A percentile compares a stretch with the other conserved stretches of the same genome.
Evolutionary conservation across 2,797 vertebrate species (phyloP).

Genomic region (Sylvilagus floridanus): DNA sequence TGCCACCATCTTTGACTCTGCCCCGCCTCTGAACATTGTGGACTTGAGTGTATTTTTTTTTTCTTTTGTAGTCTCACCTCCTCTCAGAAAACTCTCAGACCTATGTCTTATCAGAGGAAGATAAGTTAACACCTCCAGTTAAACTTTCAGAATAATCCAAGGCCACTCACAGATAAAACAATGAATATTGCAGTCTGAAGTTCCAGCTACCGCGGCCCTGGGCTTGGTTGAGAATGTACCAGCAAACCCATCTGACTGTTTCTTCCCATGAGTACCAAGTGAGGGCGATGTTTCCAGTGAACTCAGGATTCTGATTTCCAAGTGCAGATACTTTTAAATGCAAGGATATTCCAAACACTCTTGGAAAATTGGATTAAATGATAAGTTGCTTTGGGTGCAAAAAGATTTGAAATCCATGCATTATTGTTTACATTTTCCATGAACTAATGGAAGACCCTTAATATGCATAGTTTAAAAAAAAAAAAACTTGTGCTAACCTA

Average conservation of each 20-base stretch:
- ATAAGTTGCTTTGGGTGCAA: too few species aligned
- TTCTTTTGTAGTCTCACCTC: neutral
- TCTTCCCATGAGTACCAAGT: neutral
- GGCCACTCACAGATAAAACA: neutral
- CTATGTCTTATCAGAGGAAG: neutral
- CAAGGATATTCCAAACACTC: too few species aligned
- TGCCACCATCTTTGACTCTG: neutral
- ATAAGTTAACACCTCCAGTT: neutral
- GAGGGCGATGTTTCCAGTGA: neutral
- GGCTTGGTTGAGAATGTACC: neutral
- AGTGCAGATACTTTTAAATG: neutral
- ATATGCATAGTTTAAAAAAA: too few species aligned
- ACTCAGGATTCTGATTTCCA: neutral
- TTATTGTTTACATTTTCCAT: too few species aligned
- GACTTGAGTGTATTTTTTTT: too few species aligned
- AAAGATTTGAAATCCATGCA: too few species aligned
- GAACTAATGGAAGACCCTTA: too few species aligned
- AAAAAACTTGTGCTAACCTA: too few species aligned
- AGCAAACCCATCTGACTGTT: neutral
- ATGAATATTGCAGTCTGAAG: neutral
- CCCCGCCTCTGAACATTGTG: neutral
- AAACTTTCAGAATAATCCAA: neutral
- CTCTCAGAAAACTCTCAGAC: neutral
- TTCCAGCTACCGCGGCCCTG: neutral
- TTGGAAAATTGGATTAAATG: too few species aligned